Base-by-base conservation (phyloP, 2,888 invertebrate genomes). In the Melieria omissa region DNA sequence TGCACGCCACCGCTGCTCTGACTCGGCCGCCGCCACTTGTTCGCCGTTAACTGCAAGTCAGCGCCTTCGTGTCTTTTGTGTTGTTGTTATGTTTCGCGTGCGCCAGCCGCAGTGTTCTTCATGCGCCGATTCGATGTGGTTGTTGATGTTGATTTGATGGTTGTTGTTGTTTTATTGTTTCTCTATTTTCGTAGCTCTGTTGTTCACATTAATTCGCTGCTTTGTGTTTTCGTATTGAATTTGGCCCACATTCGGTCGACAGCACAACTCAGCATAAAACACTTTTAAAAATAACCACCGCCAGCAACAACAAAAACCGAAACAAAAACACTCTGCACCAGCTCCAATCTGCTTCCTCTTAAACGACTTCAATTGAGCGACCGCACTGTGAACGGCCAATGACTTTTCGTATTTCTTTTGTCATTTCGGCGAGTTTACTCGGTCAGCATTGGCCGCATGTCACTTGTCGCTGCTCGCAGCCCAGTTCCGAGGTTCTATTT, bases 231-330 rank as follows among this genome's bases (percentile, higher is more conserved):
- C 29, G 4, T 58, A 58, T 58, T 29, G n/a, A 14, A 58, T 58
- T 58, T 58, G 58, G 58, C 58, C 58, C 29, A 58, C 58, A 58
- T 58, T 58, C 29, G 58, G 5, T 12, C 52, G 52, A 52, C n/a
- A 12, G 52, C 6, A 52, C 52, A n/a, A 6, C 52, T 52, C 6
- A n/a, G 9, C 52, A n/a, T 9, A 52, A 29, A 29, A 29, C 29
- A 29, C 29, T 52, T 52, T 52, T 52, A 12, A 52, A 52, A n/a
- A 52, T 14, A 52, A 52, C 14, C 52, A 52, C 52, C 29, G 3
- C n/a, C n/a, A 29, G 3, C 3, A 29, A 29, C 29, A 29, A 29
- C 29, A 29, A 29, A 2, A 29, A 29, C 29, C 29, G 29, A 29
- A 29, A 52, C 14, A 14, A n/a, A 52, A n/a, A 52, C 14, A 12